A percentile compares a stretch with the other conserved stretches of the same genome.
Conservation (phyloP, 2,888 invertebrate species). For the Ariolimax columbianus region DNA sequence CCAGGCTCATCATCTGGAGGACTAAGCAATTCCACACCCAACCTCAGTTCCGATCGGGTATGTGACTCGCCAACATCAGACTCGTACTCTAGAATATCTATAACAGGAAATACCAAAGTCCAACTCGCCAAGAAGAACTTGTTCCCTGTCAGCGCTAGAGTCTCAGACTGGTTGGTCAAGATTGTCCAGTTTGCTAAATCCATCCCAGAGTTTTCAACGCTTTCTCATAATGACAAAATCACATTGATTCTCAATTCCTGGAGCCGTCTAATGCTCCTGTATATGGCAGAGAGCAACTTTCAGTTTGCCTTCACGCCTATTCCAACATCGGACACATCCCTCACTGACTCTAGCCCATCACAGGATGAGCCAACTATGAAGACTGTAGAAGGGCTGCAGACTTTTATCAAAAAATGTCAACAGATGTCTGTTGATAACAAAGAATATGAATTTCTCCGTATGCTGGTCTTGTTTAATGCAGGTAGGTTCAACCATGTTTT, state of each 20-base stretch:
- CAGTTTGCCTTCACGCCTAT: conserved; percentile 76
- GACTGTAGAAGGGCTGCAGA: conserved; percentile 72
- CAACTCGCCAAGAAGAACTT: conserved; percentile 77
- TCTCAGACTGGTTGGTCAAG: conserved; percentile 76
- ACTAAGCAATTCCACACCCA: conserved; percentile 46
- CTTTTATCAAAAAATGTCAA: conserved; percentile 75
- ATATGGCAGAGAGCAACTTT: conserved; percentile 77
- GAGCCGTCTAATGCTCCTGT: conserved; percentile 73
- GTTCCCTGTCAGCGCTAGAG: conserved; percentile 74
- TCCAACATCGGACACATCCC: conserved; percentile 48
- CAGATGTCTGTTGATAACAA: conserved; percentile 72
- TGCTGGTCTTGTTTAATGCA: conserved; percentile 75
- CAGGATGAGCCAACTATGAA: conserved; percentile 75
- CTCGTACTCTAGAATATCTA: conserved; percentile 41
- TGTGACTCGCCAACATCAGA: conserved; percentile 50
- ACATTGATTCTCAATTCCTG: conserved; percentile 73
- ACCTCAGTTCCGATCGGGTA: conserved; percentile 31
- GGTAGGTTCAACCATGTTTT: conserved; percentile 67
- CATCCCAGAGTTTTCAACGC: conserved; percentile 71
- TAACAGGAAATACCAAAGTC: conserved; percentile 68
- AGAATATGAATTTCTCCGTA: conserved; percentile 73
- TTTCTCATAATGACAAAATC: conserved; percentile 73
- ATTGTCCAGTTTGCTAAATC: conserved; percentile 74
- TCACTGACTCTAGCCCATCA: conserved; percentile 53
- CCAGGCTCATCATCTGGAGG: conserved; percentile 10